A percentile compares a stretch with the other conserved stretches of the same genome.
Evolutionary conservation across 1,140 invertebrate genomes (phyloP).

Genomic region (Hesperophylax magnus): DNA sequence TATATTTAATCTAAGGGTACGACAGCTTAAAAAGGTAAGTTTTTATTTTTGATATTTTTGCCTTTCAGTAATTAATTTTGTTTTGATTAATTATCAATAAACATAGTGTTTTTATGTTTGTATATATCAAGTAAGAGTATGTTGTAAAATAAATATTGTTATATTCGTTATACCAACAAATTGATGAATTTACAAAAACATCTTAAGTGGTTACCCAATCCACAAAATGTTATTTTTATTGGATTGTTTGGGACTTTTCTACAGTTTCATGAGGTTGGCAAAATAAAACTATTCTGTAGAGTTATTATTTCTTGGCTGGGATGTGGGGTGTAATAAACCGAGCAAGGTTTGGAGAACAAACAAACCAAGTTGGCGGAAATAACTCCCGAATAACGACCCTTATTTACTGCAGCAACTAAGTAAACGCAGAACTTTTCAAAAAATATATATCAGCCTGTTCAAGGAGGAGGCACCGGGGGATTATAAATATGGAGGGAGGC

Average conservation of each 20-base stretch:
- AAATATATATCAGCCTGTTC: slow-evolving; percentile 38
- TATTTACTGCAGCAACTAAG: slow-evolving; percentile 45
- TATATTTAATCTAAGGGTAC: too few species aligned
- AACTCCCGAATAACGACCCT: slow-evolving; percentile 37
- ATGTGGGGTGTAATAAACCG: slow-evolving; percentile 22
- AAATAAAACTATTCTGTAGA: slow-evolving; percentile 20
- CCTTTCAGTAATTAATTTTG: too few species aligned
- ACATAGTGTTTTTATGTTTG: too few species aligned
- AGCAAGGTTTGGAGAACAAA: not conserved
- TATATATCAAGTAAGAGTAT: too few species aligned
- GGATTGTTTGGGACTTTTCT: slow-evolving; percentile 22
- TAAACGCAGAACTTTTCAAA: slow-evolving; percentile 48
- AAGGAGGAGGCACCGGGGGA: not conserved
- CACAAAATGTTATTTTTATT: not conserved
- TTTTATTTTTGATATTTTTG: too few species aligned
- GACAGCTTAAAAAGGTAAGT: too few species aligned
- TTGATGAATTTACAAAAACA: not conserved
- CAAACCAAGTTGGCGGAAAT: slow-evolving; percentile 38
- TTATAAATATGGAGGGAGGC: slow-evolving; percentile 10
- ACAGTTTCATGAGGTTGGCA: slow-evolving; percentile 7
- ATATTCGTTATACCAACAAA: not conserved
- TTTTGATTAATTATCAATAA: too few species aligned
- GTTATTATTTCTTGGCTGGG: not conserved
- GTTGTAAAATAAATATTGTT: too few species aligned
- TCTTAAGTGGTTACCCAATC: not conserved